Percentiles rank a stretch among this genome's conserved stretches.
Evolutionary conservation across 2,113 vertebrate species (phyloP).

Genomic region (Gallinago undulata): DNA sequence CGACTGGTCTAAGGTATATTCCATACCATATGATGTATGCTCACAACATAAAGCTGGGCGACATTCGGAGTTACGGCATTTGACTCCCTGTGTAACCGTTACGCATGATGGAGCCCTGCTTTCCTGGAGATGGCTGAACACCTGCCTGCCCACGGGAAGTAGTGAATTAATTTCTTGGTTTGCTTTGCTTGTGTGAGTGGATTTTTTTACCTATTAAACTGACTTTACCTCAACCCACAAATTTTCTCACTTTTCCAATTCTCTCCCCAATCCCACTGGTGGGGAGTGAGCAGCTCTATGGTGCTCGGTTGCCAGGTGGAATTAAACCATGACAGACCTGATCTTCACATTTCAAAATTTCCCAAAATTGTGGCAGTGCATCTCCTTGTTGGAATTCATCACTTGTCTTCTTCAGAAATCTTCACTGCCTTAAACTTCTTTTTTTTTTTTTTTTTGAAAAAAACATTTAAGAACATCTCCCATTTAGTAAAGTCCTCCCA

Average conservation of each 20-base stretch:
- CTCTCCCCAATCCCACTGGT: background rate
- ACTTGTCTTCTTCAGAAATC: background rate
- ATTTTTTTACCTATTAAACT: background rate
- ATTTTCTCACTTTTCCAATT: background rate
- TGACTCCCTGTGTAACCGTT: background rate
- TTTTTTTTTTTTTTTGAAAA: background rate
- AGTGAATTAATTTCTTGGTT: background rate
- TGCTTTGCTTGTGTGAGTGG: background rate
- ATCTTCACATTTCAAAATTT: background rate
- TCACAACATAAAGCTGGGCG: background rate
- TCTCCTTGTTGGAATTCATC: background rate
- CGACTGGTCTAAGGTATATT: background rate
- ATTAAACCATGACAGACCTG: background rate
- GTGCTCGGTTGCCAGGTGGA: background rate
- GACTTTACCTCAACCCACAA: background rate
- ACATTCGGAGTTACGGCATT: background rate
- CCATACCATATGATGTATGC: background rate
- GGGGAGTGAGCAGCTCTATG: background rate
- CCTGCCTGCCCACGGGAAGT: background rate
- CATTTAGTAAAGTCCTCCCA: background rate
- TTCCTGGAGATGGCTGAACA: background rate
- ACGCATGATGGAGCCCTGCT: background rate
- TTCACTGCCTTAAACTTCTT: background rate
- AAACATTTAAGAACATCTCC: background rate
- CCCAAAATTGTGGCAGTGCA: background rate